Percentiles rank a stretch among this genome's conserved stretches.
Evolutionary conservation across 1,140 invertebrate genomes (phyloP).

Genomic region (Penaeus japonicus): DNA sequence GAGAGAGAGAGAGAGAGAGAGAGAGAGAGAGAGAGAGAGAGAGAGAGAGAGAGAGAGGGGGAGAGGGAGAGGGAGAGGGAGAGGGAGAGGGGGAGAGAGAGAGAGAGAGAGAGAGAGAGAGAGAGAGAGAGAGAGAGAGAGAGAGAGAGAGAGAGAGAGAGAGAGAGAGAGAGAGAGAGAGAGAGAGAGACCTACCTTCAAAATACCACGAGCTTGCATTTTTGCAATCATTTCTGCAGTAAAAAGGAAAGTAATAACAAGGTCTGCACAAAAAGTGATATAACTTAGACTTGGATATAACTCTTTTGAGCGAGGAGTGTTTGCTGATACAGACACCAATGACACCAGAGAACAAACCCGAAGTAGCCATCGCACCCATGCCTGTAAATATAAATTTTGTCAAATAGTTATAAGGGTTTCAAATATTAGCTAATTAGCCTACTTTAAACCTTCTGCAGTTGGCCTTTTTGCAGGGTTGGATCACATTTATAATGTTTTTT

Average conservation of each 20-base stretch:
- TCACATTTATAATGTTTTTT: too few relatives aligned
- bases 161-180: background rate
- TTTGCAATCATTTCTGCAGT: slow-evolving; percentile 98
- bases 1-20: background rate
- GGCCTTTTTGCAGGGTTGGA: too few relatives aligned
- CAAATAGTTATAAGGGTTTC: too few relatives aligned
- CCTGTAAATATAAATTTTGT: slow-evolving; percentile 67
- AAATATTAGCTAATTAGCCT: too few relatives aligned
- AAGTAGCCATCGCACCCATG: slow-evolving; percentile 89
- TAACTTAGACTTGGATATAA: slow-evolving; percentile 82
- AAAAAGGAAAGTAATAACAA: slow-evolving; percentile 89
- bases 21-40: too few relatives aligned
- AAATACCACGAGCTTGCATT: slow-evolving; percentile 93
- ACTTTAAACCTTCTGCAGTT: too few relatives aligned
- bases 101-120: too few relatives aligned
- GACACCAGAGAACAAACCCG: slow-evolving; percentile 89
- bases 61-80: too few relatives aligned
- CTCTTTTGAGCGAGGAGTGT: slow-evolving; percentile 95
- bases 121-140: too few relatives aligned
- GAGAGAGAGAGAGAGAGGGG: too few relatives aligned
- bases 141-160: too few relatives aligned
- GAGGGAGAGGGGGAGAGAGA: too few relatives aligned
- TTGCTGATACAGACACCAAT: slow-evolving; percentile 91
- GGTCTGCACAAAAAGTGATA: slow-evolving; percentile 87
- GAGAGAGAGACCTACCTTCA: slow-evolving; percentile 73